Percentiles rank a stretch among this genome's conserved stretches.
phyloP scores from a whole-genome alignment of 2,888 invertebrate genomes.

The Hypomecis atomaria region DNA sequence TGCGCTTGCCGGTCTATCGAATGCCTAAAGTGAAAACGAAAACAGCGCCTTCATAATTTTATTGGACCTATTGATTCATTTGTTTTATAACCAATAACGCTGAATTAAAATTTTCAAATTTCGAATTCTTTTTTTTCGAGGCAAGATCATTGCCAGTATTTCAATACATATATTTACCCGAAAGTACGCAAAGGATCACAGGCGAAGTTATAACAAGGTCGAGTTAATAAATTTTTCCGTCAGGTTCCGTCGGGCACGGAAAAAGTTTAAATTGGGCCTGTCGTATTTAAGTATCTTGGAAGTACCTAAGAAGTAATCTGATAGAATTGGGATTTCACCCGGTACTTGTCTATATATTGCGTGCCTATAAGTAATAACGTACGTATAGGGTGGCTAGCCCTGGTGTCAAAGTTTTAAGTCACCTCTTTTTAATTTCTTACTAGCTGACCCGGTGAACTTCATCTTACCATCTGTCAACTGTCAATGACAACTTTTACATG shows the following conservation, averaged over 20 bases:
- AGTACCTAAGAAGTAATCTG: slow-evolving; percentile 35
- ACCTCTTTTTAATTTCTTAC: no score
- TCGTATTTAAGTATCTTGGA: slow-evolving; percentile 46
- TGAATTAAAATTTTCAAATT: not conserved
- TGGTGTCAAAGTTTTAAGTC: not conserved
- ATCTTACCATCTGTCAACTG: no score
- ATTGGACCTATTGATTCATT: no score
- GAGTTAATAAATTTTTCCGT: slow-evolving; percentile 50
- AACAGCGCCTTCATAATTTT: no score
- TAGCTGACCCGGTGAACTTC: no score
- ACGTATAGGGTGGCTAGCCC: no score
- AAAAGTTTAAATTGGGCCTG: slow-evolving; percentile 51
- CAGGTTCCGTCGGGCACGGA: slow-evolving; percentile 43
- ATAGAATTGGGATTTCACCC: slow-evolving; percentile 38
- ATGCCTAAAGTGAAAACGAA: no score
- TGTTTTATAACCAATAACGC: no score
- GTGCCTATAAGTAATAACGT: not conserved
- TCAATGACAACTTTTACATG: no score
- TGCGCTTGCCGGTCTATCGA: no score
- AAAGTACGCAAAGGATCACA: slow-evolving; percentile 38
- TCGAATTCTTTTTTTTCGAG: not conserved
- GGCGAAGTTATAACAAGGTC: slow-evolving; percentile 45
- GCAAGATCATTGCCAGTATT: slow-evolving; percentile 11
- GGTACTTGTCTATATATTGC: slow-evolving; percentile 21
- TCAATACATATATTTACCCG: slow-evolving; percentile 27